Evolutionary conservation across 2,888 invertebrate genomes (phyloP), one percentile per base, ranked within the genome.

Genomic region (Campaea margaritaria): DNA sequence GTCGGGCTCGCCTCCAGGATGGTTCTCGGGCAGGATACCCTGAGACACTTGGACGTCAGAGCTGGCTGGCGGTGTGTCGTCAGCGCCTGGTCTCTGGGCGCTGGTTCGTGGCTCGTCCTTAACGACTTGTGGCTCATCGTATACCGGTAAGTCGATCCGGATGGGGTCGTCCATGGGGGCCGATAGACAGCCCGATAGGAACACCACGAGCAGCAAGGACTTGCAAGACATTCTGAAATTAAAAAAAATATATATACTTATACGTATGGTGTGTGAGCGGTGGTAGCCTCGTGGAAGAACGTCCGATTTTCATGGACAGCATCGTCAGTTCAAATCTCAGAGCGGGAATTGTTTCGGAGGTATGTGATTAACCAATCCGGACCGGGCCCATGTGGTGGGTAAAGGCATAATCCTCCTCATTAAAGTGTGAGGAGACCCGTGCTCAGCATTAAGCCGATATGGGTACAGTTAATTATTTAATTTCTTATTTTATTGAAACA

Each of bases 111-210:
- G 85, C 50, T 79, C 76, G 58, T 89, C 80, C 69, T 55, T 67
- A 15, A 64, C 50, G 7, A 21, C 53, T 57, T 80, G 73, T 0
- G 89, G 85, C 48, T 79, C 76, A 60, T 89, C 80, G 69, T 88
- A 91, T 0, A 91, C 90, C 1, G 91, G 91, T 39, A 92, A 67
- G 47, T 91, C 91, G 2, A 92, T 81, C 2, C 82, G 79, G 10
- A 91, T 70, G 0, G 91, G 91, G 9, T 82, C 84, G 55, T 91
- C 90, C 1, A 72, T 69, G 13, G 93, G 91, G 0, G 82, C 84
- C 16, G 85, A 70, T 21, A 75, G 58, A 62, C 81, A 75, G 9
- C 73, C 71, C 34, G 12, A 4, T 9, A 75, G 44, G 28, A 75
- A 55, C 8, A 79, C 43, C 10, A 81, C 10, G 1, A 79, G n/a